Evolutionary conservation across 2,888 invertebrate species (phyloP).

Genomic region (Xylota sylvarum): DNA sequence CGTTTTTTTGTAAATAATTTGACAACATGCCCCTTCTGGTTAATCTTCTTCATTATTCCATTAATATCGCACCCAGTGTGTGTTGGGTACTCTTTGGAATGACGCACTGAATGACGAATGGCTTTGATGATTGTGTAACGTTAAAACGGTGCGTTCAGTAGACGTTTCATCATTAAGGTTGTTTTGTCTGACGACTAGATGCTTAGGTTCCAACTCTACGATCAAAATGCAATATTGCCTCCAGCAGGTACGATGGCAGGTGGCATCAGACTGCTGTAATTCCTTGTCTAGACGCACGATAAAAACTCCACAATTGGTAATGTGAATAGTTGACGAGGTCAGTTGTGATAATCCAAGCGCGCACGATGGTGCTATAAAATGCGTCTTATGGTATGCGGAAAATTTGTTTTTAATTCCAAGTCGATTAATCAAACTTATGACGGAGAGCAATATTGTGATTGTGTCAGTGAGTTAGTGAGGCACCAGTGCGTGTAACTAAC

Average conservation of each 20-base stretch:
- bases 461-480: constrained; percentile 5
- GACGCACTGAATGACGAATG: constrained; percentile 18
- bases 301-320: constrained; percentile 22
- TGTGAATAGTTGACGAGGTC: constrained; percentile 68
- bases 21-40: constrained; percentile 41
- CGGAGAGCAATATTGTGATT: neutral
- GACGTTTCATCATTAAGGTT: constrained; percentile 50
- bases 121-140: constrained; percentile 41
- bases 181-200: constrained; percentile 32
- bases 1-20: neutral
- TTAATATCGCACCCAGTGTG: constrained; percentile 56
- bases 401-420: constrained; percentile 67
- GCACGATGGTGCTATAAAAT: constrained; percentile 38
- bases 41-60: constrained; percentile 55
- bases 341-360: constrained; percentile 48
- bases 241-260: constrained; percentile 5
- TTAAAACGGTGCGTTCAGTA: constrained; percentile 36
- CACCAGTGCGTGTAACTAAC: constrained; percentile 48
- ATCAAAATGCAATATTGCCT: constrained; percentile 19
- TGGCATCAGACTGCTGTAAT: neutral
- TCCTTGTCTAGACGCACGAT: constrained; percentile 47
- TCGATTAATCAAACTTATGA: constrained; percentile 63
- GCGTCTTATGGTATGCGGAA: constrained; percentile 67
- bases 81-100: constrained; percentile 20
- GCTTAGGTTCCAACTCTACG: neutral